Base-by-base conservation (phyloP, 2,888 invertebrate species). In the Coelinius sp. region DNA sequence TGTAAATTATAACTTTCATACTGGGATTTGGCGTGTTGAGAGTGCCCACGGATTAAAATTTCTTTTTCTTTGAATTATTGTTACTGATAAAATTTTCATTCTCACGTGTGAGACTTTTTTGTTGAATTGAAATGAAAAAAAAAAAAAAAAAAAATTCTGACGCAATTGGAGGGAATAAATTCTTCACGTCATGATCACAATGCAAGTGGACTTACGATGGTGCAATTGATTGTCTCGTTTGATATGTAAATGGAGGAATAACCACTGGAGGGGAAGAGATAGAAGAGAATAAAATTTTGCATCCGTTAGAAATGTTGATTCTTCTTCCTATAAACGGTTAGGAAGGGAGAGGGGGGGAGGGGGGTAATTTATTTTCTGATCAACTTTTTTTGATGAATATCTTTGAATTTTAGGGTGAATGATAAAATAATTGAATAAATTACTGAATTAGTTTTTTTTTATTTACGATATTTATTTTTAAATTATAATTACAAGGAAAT, bases 11-110 rank as follows among this genome's bases (percentile, higher is more conserved):
- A 38, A 63, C 41, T 53, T 70, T 63, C 49, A n/a, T n/a, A 35
- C 35, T 38, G 63, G 69, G 52, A 70, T 70, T 70, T 63, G 41
- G 69, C 41, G 24, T 70, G 49, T 46, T 31, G 59, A 68, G 59
- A 68, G 31, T n/a, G n/a, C n/a, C 38, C 22, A 17, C 7, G 25
- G 63, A 70, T 70, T 63, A 63, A 63, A 70, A 70, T 52, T 49
- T 22, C 63, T 24, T 7, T 10, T n/a, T 20, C 31, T 25, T 35
- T 49, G 52, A 70, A 70, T 70, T 70, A 70, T 70, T 52, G 38
- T 70, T 70, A n/a, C 63, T 24, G 27, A 52, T 35, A 67, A 67
- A 27, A 20, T 31, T 66, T 46, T 64, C 10, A 41, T 64, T 38
- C n/a, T 24, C 27, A 6, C 46, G 14, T 4, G 14, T n/a, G n/a